Base-by-base conservation (phyloP, 1,140 invertebrate genomes). In the Drosophila ananassae region DNA sequence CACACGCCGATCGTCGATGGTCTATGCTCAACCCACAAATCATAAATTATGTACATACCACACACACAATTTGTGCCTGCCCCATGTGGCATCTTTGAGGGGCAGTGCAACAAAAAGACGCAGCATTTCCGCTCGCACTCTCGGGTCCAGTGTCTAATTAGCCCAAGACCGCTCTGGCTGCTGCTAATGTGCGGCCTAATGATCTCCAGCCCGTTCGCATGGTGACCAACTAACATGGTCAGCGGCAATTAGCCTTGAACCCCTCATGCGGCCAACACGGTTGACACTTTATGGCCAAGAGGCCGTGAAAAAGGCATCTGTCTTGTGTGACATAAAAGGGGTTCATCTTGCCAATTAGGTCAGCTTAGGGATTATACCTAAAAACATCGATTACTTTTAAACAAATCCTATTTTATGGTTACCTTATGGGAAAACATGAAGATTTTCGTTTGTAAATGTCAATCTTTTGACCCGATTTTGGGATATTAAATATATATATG, bases 111-210 rank as follows among this genome's bases (percentile, higher is more conserved):
- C 24, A 63, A 34, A 57, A 82, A 47, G 44, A 47, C 8, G 46
- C 69, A 69, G 55, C 47, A 68, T 83, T 83, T 87, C 83, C 83
- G 82, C 63, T 87, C 62, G 34, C 66, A 58, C 59, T 76, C 37
- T 7, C 47, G 44, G 64, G 32, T 67, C 66, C 61, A 39, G 21
- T 52, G 52, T 60, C 61, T 83, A 79, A 87, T 87, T 87, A 83
- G 81, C 83, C 84, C 83, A 89, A 69, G 63, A 87, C 59, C 79
- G 57, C 68, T 61, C 56, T 66, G 39, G 25, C 60, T 56, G 53
- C 32, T 22, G 71, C 62, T 74, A 55, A 56, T 73, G 34, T 50
- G 47, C 44, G 48, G 34, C 67, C 55, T 87, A 89, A 87, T 83
- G 83, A 77, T 67, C 57, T 30, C 51, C 55, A 25, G 21, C 24